phyloP scores from a whole-genome alignment of 2,888 invertebrate genomes.

The Pyralis farinalis region DNA sequence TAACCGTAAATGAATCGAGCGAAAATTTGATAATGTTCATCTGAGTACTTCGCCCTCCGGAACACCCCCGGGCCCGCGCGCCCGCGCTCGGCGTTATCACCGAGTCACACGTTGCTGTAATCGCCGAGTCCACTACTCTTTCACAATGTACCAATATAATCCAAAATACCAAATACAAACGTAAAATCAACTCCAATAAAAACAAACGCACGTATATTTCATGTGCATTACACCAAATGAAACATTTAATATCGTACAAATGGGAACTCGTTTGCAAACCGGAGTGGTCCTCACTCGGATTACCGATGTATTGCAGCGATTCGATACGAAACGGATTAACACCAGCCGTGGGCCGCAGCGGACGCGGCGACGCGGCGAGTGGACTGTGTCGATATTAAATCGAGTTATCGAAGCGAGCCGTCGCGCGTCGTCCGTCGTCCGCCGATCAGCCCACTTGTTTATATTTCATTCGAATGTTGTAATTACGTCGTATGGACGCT shows the following conservation, averaged over 20 bases:
- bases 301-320: background rate
- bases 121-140: too few relatives aligned
- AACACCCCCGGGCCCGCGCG: too few relatives aligned
- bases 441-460: constrained; percentile 9
- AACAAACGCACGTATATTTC: background rate
- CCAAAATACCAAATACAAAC: too few relatives aligned
- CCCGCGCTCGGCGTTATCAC: too few relatives aligned
- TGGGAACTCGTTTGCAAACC: background rate
- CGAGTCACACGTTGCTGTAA: too few relatives aligned
- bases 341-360: background rate
- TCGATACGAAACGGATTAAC: background rate
- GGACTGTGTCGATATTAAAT: background rate
- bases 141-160: too few relatives aligned
- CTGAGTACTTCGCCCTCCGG: too few relatives aligned
- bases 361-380: background rate
- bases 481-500: constrained; percentile 15
- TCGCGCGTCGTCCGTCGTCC: too few relatives aligned
- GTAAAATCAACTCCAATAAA: too few relatives aligned
- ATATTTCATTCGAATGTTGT: constrained; percentile 18
- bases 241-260: background rate
- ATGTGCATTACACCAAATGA: background rate
- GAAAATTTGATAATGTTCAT: too few relatives aligned
- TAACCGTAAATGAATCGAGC: too few relatives aligned
- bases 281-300: background rate
- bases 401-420: background rate